A percentile compares a stretch with the other conserved stretches of the same genome.
Evolutionary conservation across 35 echinoderm and acorn worm genomes (phyloP).

Genomic region (Apostichopus californicus): DNA sequence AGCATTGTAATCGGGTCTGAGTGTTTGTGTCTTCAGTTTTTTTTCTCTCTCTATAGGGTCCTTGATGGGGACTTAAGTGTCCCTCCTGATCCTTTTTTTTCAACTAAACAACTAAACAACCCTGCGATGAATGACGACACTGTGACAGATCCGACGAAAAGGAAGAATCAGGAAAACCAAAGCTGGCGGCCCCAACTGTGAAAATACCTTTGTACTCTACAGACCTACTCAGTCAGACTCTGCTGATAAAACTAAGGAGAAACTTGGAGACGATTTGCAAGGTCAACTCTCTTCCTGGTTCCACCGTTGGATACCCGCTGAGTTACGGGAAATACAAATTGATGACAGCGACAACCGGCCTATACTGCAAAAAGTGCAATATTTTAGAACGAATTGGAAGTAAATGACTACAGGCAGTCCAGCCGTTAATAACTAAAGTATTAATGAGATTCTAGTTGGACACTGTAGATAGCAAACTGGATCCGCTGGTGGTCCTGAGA

Average conservation of each 20-base stretch:
- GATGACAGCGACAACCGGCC: neutral
- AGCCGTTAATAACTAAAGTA: constrained; percentile 22
- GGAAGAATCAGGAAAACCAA: neutral
- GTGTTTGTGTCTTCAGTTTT: too few relatives aligned
- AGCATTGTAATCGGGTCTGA: too few relatives aligned
- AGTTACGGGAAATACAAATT: neutral
- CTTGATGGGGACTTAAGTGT: too few relatives aligned
- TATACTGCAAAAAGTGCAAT: too few relatives aligned
- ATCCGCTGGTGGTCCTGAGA: constrained; percentile 39
- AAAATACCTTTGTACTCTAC: neutral
- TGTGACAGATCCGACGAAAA: neutral
- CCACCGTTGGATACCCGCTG: neutral
- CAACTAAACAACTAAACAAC: too few relatives aligned
- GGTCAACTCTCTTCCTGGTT: neutral
- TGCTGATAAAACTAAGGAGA: too few relatives aligned
- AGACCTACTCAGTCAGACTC: neutral
- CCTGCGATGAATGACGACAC: too few relatives aligned
- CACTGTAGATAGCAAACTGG: constrained; percentile 13
- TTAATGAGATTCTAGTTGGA: constrained; percentile 69
- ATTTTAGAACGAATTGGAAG: neutral
- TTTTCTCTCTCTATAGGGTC: too few relatives aligned
- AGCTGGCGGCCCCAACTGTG: neutral
- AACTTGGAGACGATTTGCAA: neutral
- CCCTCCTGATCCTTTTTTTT: too few relatives aligned
- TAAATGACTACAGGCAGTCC: neutral